A percentile compares a stretch with the other conserved stretches of the same genome.
Conservation (phyloP, 1,140 invertebrate genomes). For the Harpegnathos saltator region DNA sequence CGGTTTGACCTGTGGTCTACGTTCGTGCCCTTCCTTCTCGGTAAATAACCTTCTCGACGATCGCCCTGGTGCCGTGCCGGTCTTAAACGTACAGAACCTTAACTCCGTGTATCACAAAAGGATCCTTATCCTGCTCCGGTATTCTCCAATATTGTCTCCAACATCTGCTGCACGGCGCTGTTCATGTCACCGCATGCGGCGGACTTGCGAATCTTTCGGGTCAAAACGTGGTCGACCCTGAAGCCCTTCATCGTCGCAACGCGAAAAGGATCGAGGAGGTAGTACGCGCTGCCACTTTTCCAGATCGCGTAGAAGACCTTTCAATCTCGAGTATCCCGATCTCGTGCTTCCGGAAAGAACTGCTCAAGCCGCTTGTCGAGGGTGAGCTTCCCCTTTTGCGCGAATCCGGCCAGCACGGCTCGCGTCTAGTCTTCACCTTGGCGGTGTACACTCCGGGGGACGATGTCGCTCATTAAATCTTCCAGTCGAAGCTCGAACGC, state of each 20-base stretch:
- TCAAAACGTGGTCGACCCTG: conserved; percentile 68
- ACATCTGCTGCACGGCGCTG: conserved; percentile 78
- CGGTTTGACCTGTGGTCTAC: conserved; percentile 71
- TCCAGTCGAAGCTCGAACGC: conserved; percentile 77
- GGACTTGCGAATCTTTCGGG: conserved; percentile 37
- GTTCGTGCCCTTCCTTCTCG: conserved; percentile 77
- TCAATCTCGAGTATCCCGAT: conserved; percentile 80
- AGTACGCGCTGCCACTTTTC: conserved; percentile 80
- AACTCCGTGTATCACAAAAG: conserved; percentile 80
- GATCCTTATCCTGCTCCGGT: conserved; percentile 77
- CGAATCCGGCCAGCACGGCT: conserved; percentile 77
- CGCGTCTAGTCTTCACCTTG: conserved; percentile 78
- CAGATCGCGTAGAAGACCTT: conserved; percentile 81
- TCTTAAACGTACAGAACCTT: conserved; percentile 81
- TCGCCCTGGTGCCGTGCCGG: conserved; percentile 56
- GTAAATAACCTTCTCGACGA: conserved; percentile 78
- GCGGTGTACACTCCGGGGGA: conserved; percentile 81
- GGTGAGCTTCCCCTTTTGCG: conserved; percentile 71
- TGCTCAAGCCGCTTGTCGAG: conserved; percentile 73
- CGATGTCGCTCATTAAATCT: conserved; percentile 80
- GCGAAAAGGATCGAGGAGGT: conserved; percentile 82
- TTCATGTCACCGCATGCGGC: conserved; percentile 82
- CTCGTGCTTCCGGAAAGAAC: conserved; percentile 75
- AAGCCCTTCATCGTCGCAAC: conserved; percentile 81
- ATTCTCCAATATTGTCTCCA: conserved; percentile 79